Evolutionary conservation across 2,113 vertebrate genomes (phyloP).

Genomic region (Puma concolor): DNA sequence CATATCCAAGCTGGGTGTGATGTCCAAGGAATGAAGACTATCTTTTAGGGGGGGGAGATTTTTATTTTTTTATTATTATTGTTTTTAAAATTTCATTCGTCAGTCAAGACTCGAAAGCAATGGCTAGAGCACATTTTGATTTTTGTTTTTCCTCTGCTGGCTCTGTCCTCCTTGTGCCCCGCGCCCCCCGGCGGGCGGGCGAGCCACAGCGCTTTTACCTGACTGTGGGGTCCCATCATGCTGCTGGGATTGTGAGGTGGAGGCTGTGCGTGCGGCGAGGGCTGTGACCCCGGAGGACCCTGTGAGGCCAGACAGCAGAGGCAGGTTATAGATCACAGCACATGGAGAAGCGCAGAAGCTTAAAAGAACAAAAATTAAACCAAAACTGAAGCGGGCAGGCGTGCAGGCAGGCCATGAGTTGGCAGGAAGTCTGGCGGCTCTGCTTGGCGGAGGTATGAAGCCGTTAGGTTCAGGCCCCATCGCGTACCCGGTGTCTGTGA

Average conservation of each 20-base stretch:
- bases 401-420: no score
- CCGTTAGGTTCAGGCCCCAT: no score
- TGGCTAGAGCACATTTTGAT: constrained; percentile 56
- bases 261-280: constrained; percentile 98
- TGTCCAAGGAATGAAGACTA: constrained; percentile 51
- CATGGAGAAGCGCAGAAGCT: constrained; percentile 88
- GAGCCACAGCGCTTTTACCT: constrained; percentile 92
- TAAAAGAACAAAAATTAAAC: constrained; percentile 84
- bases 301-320: constrained; percentile 93
- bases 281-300: constrained; percentile 99
- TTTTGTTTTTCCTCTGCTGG: constrained; percentile 74
- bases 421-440: no score
- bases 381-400: no score
- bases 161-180: constrained; percentile 78
- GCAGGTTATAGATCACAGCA: constrained; percentile 88
- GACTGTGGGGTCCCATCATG: constrained; percentile 99
- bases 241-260: constrained; percentile 99
- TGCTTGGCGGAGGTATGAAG: no score
- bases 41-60: not conserved
- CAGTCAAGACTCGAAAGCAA: constrained; percentile 35
- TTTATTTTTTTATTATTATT: not conserved
- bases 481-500: no score
- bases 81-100: not conserved
- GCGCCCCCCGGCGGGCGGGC: constrained; percentile 59
- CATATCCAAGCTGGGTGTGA: constrained; percentile 55